Percentiles rank a stretch among this genome's conserved stretches.
These are phyloP conservation scores for Yponomeuta malinellus DNA, from an alignment of 2,888 invertebrate species.

Conservation along the genomic window DNA sequence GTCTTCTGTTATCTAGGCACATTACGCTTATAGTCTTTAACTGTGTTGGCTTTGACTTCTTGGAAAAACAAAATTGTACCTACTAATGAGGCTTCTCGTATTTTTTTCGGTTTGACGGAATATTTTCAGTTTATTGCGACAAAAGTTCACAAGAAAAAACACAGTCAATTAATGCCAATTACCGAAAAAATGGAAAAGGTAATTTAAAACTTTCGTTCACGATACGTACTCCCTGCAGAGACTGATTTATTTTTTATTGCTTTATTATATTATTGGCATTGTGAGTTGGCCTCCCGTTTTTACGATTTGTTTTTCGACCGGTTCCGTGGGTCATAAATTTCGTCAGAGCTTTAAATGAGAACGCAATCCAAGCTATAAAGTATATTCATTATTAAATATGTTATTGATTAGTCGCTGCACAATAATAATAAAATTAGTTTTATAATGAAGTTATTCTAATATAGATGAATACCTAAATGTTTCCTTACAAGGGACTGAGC, in stretches of 20 bases:
- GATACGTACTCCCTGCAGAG: constrained; percentile 48
- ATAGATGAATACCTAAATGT: not conserved
- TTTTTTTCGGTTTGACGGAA: not conserved
- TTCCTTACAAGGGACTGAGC: not conserved
- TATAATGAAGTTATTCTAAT: not conserved
- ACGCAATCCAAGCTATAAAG: constrained; percentile 44
- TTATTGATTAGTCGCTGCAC: not conserved
- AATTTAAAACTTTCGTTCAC: constrained; percentile 45
- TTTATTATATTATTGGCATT: constrained; percentile 65
- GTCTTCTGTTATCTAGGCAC: constrained; percentile 51
- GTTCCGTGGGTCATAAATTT: constrained; percentile 54
- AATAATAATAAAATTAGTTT: not conserved
- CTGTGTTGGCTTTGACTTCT: not conserved
- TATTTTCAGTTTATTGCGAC: not conserved
- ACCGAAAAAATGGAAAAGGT: constrained; percentile 43
- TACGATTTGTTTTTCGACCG: constrained; percentile 60
- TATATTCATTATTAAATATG: constrained; percentile 9
- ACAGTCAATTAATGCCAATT: constrained; percentile 41
- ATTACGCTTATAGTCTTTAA: not conserved
- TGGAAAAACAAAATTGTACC: not conserved
- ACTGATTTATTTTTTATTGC: constrained; percentile 53
- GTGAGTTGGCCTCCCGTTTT: constrained; percentile 57
- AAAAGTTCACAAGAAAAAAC: not conserved
- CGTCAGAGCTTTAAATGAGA: constrained; percentile 42
- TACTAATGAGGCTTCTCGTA: not conserved